Evolutionary conservation across 2,888 invertebrate genomes (phyloP).

Genomic region (Mythimna vitellina): DNA sequence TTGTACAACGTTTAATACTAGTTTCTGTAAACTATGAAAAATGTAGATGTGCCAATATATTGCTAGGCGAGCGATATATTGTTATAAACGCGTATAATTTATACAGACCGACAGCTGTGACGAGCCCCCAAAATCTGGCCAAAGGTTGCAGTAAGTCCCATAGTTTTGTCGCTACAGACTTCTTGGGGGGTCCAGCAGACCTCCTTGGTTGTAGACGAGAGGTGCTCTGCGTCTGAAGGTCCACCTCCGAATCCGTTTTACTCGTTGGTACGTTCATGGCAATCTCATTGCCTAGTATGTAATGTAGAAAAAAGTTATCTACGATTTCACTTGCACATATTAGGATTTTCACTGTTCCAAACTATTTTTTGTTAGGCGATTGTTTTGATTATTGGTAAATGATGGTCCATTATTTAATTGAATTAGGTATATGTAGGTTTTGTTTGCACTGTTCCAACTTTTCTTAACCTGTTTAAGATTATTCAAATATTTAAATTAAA

Average conservation of each 20-base stretch:
- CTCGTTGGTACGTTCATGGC: slow-evolving; percentile 75
- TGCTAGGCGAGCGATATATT: no score
- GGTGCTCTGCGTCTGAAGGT: slow-evolving; percentile 68
- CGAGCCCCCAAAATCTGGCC: slow-evolving; percentile 86
- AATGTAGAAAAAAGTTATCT: slow-evolving; percentile 33
- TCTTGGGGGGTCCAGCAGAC: slow-evolving; percentile 73
- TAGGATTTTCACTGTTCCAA: slow-evolving; percentile 10
- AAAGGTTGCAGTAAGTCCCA: slow-evolving; percentile 87
- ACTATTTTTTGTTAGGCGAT: not conserved
- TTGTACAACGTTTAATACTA: no score
- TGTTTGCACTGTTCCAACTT: not conserved
- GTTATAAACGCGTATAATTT: not conserved
- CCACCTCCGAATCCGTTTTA: slow-evolving; percentile 72
- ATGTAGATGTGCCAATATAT: no score
- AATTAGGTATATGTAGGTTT: not conserved
- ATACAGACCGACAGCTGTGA: slow-evolving; percentile 84
- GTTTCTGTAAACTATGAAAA: no score
- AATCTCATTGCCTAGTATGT: slow-evolving; percentile 43
- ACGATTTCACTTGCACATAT: slow-evolving; percentile 45
- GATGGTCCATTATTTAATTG: slow-evolving; percentile 5
- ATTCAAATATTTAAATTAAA: slow-evolving; percentile 11
- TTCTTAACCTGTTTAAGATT: slow-evolving; percentile 1
- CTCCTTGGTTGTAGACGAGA: slow-evolving; percentile 71
- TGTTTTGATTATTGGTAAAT: not conserved
- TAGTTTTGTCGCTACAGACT: slow-evolving; percentile 80